Conservation (phyloP, 2,888 invertebrate genomes). For the Neria commutata region DNA sequence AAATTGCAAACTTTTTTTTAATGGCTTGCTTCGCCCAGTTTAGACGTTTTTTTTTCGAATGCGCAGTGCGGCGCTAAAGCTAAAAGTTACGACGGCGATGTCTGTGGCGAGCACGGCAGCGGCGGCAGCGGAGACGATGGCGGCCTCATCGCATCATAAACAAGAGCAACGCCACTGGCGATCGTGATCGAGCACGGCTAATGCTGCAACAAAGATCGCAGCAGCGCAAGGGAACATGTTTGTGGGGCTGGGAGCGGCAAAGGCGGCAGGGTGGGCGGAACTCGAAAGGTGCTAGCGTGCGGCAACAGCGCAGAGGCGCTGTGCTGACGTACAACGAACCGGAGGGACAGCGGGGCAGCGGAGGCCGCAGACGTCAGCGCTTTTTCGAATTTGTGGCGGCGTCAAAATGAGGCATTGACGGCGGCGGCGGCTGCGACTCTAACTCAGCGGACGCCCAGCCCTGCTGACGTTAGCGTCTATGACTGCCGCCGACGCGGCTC, state of each 20-base stretch:
- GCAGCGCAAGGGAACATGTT: conserved; percentile 30
- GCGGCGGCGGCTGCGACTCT: too few relatives aligned
- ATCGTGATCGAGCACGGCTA: conserved; percentile 43
- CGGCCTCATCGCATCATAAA: conserved; percentile 48
- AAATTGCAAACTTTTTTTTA: conserved; percentile 44
- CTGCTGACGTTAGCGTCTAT: not conserved
- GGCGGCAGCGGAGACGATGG: conserved; percentile 36
- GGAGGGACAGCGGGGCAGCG: not conserved
- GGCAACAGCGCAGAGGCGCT: not conserved
- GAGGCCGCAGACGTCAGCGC: conserved; percentile 15
- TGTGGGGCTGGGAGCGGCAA: conserved; percentile 14
- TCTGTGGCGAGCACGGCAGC: conserved; percentile 11
- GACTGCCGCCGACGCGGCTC: not conserved
- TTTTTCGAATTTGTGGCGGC: too few relatives aligned
- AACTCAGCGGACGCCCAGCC: too few relatives aligned
- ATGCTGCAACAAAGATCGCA: conserved; percentile 45
- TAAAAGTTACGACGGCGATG: conserved; percentile 3
- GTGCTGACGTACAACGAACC: not conserved
- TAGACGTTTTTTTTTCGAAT: conserved; percentile 32
- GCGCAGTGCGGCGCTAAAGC: conserved; percentile 14
- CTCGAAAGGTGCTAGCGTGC: too few relatives aligned
- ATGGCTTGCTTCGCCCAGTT: conserved; percentile 48
- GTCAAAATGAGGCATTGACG: too few relatives aligned
- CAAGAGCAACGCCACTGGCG: conserved; percentile 25
- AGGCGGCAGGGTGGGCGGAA: too few relatives aligned